phyloP scores from a whole-genome alignment of 2,888 invertebrate species.

The Panopea generosa region DNA sequence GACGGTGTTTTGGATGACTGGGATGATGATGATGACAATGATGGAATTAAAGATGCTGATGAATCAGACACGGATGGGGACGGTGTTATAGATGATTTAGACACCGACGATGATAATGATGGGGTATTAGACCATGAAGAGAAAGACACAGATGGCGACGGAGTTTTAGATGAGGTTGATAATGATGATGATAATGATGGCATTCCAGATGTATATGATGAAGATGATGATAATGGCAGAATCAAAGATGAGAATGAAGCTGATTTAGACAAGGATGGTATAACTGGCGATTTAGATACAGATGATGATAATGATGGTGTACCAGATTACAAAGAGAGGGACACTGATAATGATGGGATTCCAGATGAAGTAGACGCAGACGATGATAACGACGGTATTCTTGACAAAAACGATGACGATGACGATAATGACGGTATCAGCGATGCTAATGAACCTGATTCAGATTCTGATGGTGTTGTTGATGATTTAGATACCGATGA shows the following conservation, averaged over 20 bases:
- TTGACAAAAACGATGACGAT: constrained; percentile 73
- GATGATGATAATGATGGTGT: constrained; percentile 82
- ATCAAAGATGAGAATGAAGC: constrained; percentile 70
- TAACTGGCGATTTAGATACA: constrained; percentile 75
- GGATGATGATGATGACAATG: constrained; percentile 75
- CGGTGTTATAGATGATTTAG: constrained; percentile 71
- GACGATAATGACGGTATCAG: constrained; percentile 78
- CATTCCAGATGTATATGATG: constrained; percentile 69
- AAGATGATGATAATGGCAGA: constrained; percentile 71
- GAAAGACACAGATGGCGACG: constrained; percentile 67
- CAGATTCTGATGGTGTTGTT: constrained; percentile 79
- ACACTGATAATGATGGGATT: constrained; percentile 74
- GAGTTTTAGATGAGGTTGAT: constrained; percentile 71
- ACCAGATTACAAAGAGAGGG: constrained; percentile 67
- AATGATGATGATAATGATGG: constrained; percentile 72
- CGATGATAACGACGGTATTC: constrained; percentile 76
- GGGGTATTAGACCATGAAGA: constrained; percentile 73
- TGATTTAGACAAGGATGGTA: constrained; percentile 77
- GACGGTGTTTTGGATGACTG: constrained; percentile 79
- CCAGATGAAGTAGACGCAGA: constrained; percentile 74
- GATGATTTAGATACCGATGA: constrained; percentile 73
- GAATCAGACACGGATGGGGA: constrained; percentile 78
- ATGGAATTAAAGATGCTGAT: constrained; percentile 71
- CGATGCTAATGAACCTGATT: constrained; percentile 71
- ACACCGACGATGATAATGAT: constrained; percentile 77